These are phyloP conservation scores for Pogonophryne albipinna DNA, from an alignment of 2,797 vertebrate species.

Conservation along the genomic window DNA sequence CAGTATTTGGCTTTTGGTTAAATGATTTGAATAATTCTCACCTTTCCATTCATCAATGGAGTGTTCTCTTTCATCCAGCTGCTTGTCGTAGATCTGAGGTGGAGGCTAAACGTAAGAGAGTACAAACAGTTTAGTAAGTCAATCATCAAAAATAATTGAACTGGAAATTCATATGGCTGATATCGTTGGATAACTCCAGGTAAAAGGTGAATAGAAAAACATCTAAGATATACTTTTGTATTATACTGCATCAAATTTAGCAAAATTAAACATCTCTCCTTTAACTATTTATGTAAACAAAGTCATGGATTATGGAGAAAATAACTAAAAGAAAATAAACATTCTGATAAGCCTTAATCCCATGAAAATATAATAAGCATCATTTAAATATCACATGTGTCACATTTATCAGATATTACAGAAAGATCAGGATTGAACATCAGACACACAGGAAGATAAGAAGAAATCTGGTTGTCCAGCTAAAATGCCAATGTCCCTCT, in stretches of 20 bases:
- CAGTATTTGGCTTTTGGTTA: background rate
- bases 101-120: conserved; percentile 88
- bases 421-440: conserved; percentile 20
- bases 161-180: background rate
- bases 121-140: conserved; percentile 14
- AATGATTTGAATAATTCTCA: conserved; percentile 65
- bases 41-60: conserved; percentile 99
- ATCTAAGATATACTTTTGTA: background rate
- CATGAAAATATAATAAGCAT: conserved; percentile 5
- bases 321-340: conserved; percentile 22
- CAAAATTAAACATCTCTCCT: background rate
- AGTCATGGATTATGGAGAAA: conserved; percentile 25
- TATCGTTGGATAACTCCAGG: conserved; percentile 3
- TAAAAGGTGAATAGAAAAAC: conserved; percentile 2
- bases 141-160: background rate
- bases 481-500: conserved; percentile 17
- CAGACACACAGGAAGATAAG: conserved; percentile 17
- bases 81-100: conserved; percentile 98
- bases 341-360: background rate
- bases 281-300: conserved; percentile 21
- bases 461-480: conserved; percentile 18
- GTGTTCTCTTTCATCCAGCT: conserved; percentile 99
- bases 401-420: conserved; percentile 10
- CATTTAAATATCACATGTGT: background rate
- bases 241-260: background rate